Evolutionary conservation across 2,113 vertebrate genomes (phyloP).

Genomic region (Felis chaus): DNA sequence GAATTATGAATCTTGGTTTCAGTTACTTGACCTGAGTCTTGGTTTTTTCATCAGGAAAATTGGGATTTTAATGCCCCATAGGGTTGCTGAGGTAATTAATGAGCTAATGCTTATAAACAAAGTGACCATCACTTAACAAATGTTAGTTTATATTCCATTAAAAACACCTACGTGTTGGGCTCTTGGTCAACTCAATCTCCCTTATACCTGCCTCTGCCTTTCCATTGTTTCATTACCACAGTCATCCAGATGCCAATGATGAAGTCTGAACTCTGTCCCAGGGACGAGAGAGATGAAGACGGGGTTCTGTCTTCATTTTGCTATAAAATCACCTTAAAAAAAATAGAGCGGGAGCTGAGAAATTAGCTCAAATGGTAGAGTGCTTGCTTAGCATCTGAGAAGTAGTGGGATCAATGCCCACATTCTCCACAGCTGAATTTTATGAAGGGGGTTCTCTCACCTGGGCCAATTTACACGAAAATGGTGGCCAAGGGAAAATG

Average conservation of each 20-base stretch:
- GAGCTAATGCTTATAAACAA: neutral
- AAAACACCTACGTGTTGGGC: neutral
- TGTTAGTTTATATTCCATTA: neutral
- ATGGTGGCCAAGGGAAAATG: neutral
- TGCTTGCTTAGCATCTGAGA: neutral
- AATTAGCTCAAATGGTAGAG: neutral
- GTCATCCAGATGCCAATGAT: neutral
- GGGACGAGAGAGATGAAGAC: neutral
- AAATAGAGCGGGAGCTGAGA: neutral
- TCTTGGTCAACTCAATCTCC: neutral
- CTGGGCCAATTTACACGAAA: neutral
- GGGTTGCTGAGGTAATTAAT: neutral
- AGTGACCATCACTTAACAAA: neutral
- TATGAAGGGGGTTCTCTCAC: neutral
- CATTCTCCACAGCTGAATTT: neutral
- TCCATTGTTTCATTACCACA: neutral
- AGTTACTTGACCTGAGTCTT: neutral
- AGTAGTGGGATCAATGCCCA: neutral
- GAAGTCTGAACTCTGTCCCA: neutral
- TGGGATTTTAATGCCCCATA: neutral
- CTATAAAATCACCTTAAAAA: neutral
- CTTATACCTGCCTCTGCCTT: neutral
- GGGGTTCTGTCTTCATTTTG: neutral
- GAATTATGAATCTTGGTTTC: neutral
- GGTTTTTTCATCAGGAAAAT: neutral